Percentiles rank a stretch among this genome's conserved stretches.
phyloP scores from a whole-genome alignment of 2,797 vertebrate genomes.

The Parauchenoglanis ngamensis region DNA sequence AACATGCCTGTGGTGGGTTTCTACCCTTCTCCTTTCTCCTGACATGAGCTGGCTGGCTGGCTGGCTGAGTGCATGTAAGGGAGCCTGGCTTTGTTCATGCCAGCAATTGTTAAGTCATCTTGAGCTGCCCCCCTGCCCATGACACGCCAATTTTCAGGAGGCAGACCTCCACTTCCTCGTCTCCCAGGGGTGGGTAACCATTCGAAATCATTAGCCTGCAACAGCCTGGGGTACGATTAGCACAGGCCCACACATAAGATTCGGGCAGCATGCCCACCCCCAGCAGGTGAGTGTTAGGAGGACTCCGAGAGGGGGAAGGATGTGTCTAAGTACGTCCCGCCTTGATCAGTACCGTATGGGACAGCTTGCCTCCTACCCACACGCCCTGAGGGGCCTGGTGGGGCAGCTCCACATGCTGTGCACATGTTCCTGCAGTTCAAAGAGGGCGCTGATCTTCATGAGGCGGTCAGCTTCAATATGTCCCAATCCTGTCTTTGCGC shows the following conservation, averaged over 20 bases:
- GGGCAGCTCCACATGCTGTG: conserved; percentile 71
- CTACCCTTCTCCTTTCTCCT: background rate
- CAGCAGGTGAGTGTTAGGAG: conserved; percentile 59
- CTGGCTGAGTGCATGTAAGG: conserved; percentile 6
- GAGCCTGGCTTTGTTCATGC: conserved; percentile 66
- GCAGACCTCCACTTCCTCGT: conserved; percentile 71
- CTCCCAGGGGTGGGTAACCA: conserved; percentile 67
- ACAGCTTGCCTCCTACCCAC: conserved; percentile 54
- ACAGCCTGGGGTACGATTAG: conserved; percentile 39
- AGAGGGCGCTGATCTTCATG: conserved; percentile 68
- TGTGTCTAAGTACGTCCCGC: conserved; percentile 65
- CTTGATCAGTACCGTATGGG: conserved; percentile 62
- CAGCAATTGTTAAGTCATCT: conserved; percentile 64
- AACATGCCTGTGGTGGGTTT: background rate
- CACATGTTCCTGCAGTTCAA: conserved; percentile 74
- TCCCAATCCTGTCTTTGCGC: conserved; percentile 25
- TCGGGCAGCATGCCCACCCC: conserved; percentile 40
- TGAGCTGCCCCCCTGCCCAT: conserved; percentile 66
- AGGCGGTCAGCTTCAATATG: conserved; percentile 59
- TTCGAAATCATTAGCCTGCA: conserved; percentile 76
- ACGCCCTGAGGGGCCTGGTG: conserved; percentile 46
- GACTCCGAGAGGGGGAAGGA: conserved; percentile 50
- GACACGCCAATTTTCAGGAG: conserved; percentile 63
- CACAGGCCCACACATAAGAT: conserved; percentile 32
- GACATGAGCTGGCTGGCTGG: conserved; percentile 1